Evolutionary conservation across 92 coral and sea anemone species (phyloP), one percentile per base, ranked within the genome.

Genomic region (Ricordea florida): DNA sequence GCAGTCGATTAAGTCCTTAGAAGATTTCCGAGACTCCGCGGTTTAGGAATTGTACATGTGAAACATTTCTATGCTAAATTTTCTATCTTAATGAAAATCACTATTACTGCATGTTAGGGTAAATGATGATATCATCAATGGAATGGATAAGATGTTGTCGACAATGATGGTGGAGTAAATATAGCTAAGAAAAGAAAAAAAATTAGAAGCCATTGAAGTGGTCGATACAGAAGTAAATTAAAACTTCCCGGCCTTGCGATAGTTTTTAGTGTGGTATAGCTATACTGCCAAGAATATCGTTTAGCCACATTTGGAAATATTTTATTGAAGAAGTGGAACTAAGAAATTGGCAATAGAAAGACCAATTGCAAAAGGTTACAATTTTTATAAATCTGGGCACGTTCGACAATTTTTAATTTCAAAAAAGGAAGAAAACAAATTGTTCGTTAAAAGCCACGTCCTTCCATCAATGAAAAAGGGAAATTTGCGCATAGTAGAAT

Each of bases 291-390:
- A 49, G 45, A 3, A 32, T 75, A 24, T 74, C 78, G 5, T 66
- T 74, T 43, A 52, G 64, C 21, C 66, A 58, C 29, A 69, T 83
- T 31, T 88, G 85, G 89, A 66, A 84, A 31, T 83, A 69, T 41
- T 76, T 88, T 80, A 88, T 88, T 17, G 89, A 78, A 33, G 69
- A 64, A 26, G 89, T 88, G 5, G 46, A 53, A 23, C 46, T 62
- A 10, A 87, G 84, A 24, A 82, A 87, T 42, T 87, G 21, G 75
- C 81, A 17, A 85, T 87, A 6, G 79, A 87, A 18, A 81, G 69
- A 45, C 89, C 89, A 1, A 66, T 82, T 16, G 85, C 79, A n/a
- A 83, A 85, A 79, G 89, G 89, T 10, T 87, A 76, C 51, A 83
- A 76, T 48, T 88, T 84, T 46, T 83, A 28, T 68, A 82, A 47